Evolutionary conservation across 2,797 vertebrate species (phyloP).

Genomic region (Thripadectes ignobilis): DNA sequence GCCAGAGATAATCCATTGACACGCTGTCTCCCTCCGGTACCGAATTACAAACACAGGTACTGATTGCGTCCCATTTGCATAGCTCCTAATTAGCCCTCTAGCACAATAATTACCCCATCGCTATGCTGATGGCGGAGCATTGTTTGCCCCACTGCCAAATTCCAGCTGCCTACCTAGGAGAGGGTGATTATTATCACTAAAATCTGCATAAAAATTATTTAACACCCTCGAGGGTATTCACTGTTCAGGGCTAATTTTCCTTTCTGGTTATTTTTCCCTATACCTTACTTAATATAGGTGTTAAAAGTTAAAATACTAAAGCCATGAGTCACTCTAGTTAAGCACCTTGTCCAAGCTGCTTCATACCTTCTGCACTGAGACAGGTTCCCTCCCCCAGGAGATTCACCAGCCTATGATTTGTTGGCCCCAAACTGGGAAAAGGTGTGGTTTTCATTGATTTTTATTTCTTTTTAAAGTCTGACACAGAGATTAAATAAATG

Average conservation of each 20-base stretch:
- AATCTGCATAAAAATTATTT: slow-evolving; percentile 33
- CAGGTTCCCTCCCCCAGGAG: not conserved
- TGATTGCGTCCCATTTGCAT: not conserved
- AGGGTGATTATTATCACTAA: not conserved
- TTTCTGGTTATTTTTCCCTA: not conserved
- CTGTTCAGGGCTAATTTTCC: not conserved
- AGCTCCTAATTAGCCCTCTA: slow-evolving; percentile 22
- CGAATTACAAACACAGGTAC: not conserved
- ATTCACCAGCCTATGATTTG: not conserved
- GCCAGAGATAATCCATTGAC: not conserved
- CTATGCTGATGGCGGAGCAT: not conserved
- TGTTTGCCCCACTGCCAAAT: slow-evolving; percentile 13
- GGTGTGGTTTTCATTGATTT: not conserved
- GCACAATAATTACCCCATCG: not conserved
- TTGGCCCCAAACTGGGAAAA: not conserved
- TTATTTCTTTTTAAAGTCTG: not conserved
- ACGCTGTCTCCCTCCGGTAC: not conserved
- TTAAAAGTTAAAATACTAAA: not conserved
- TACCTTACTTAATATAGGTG: not conserved
- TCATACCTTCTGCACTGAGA: not conserved
- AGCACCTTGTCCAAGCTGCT: not conserved
- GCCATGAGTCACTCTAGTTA: not conserved
- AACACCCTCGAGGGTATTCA: not conserved
- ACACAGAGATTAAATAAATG: not conserved
- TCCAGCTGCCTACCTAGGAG: not conserved